Conservation (phyloP, 2,888 invertebrate species). For the Embidobia sp. region DNA sequence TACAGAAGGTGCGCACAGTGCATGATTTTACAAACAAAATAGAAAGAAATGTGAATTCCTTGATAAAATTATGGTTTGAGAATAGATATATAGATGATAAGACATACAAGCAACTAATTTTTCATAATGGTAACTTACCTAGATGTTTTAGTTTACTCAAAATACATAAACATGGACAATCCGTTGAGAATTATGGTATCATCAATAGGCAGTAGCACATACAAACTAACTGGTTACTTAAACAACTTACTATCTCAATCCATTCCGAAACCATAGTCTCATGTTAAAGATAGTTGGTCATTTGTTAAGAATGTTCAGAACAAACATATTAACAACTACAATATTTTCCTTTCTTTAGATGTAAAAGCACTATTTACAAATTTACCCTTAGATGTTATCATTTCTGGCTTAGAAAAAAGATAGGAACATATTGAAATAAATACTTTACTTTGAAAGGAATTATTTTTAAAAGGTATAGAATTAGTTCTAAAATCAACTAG, state of each 20-base stretch:
- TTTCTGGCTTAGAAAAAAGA: conserved; percentile 14
- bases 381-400: conserved; percentile 40
- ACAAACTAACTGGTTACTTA: conserved; percentile 5
- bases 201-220: conserved; percentile 5
- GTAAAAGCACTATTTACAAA: conserved; percentile 60
- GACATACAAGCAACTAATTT: too few species aligned
- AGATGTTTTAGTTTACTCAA: conserved; percentile 13
- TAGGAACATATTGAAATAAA: not conserved
- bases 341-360: conserved; percentile 38
- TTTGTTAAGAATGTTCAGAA: not conserved
- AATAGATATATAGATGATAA: too few species aligned
- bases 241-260: not conserved
- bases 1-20: too few species aligned
- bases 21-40: too few species aligned
- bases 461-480: not conserved
- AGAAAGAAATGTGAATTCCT: too few species aligned
- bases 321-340: not conserved
- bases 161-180: conserved; percentile 6
- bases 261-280: conserved; percentile 13
- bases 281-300: conserved; percentile 10
- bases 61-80: too few species aligned
- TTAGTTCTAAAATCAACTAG: not conserved
- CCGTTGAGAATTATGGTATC: conserved; percentile 22
- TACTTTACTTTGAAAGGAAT: not conserved
- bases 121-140: conserved; percentile 10